Conservation (phyloP, 1,140 invertebrate genomes). For the Drosophila hydei region DNA sequence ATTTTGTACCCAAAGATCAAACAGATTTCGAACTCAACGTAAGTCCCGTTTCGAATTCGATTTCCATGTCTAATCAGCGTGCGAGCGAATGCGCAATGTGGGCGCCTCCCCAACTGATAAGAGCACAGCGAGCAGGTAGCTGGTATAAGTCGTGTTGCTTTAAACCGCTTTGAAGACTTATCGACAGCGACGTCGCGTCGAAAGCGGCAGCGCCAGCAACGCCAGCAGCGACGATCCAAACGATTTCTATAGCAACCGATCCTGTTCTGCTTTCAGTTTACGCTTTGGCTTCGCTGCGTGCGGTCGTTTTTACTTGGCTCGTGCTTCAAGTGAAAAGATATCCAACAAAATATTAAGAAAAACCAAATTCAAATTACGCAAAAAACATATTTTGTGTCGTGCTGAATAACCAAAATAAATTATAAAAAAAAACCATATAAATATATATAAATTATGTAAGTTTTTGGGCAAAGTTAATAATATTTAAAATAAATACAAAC, state of each 20-base stretch:
- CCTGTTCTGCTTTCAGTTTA: slow-evolving; percentile 68
- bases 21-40: slow-evolving; percentile 14
- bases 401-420: slow-evolving; percentile 20
- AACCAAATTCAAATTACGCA: not conserved
- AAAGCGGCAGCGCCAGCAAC: slow-evolving; percentile 11
- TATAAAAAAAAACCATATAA: slow-evolving; percentile 9
- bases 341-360: slow-evolving; percentile 15
- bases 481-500: slow-evolving; percentile 9
- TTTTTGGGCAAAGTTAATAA: slow-evolving; percentile 12
- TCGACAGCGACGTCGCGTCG: slow-evolving; percentile 19
- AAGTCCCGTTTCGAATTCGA: slow-evolving; percentile 14
- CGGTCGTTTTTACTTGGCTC: slow-evolving; percentile 62
- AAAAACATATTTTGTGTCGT: slow-evolving; percentile 7
- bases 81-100: slow-evolving; percentile 32
- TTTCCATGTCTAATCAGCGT: slow-evolving; percentile 40
- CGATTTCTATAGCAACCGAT: slow-evolving; percentile 68
- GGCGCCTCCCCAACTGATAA: slow-evolving; percentile 52
- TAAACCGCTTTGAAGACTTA: slow-evolving; percentile 6
- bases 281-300: slow-evolving; percentile 70
- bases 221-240: slow-evolving; percentile 23
- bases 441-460: slow-evolving; percentile 55
- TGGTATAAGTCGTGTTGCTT: slow-evolving; percentile 6
- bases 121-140: slow-evolving; percentile 25
- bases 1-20: slow-evolving; percentile 18
- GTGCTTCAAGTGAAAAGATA: slow-evolving; percentile 31